Conservation (phyloP, 2,888 invertebrate species). For the Uropetala carovei region DNA sequence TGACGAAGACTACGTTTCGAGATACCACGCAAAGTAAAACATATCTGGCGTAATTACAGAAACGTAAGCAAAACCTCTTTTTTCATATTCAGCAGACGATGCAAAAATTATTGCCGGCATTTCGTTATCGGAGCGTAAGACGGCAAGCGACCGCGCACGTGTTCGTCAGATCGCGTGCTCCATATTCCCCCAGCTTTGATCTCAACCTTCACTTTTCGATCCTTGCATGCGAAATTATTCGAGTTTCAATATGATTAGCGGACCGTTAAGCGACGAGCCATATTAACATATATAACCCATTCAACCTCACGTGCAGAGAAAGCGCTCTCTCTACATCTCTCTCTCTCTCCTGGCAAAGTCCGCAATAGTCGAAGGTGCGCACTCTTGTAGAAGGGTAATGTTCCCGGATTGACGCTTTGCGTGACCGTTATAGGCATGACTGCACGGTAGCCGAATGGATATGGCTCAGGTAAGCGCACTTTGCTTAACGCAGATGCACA, state of each 20-base stretch:
- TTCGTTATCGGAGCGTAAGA: too few species aligned
- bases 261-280: background rate
- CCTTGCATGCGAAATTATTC: background rate
- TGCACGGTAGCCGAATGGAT: background rate
- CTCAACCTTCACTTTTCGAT: background rate
- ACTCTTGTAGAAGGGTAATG: constrained; percentile 15
- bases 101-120: too few species aligned
- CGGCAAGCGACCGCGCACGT: background rate
- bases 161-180: background rate
- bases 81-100: too few species aligned
- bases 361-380: constrained; percentile 11
- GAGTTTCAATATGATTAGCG: background rate
- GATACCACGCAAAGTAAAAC: too few species aligned
- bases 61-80: too few species aligned
- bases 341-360: constrained; percentile 38
- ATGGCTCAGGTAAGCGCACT: background rate
- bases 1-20: too few species aligned
- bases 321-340: background rate
- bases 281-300: background rate
- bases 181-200: background rate
- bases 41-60: too few species aligned
- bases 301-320: background rate
- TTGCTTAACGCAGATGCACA: background rate
- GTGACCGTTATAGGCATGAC: constrained; percentile 45
- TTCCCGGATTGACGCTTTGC: constrained; percentile 25